Conservation (phyloP, 2,797 vertebrate species). For the Lacerta agilis region DNA sequence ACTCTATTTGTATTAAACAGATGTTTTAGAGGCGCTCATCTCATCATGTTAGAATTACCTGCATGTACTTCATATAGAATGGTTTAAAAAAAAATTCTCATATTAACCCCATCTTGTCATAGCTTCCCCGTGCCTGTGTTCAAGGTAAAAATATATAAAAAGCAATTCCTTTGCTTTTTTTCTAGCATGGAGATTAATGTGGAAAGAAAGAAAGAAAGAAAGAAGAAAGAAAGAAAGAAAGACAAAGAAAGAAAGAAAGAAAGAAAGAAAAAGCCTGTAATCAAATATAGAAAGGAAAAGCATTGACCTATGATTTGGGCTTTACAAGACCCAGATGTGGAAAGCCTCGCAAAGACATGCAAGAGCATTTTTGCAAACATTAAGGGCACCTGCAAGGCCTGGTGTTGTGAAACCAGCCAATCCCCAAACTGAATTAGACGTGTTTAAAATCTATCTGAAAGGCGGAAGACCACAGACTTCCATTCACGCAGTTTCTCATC, state of each 20-base stretch:
- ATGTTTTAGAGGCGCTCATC: not conserved
- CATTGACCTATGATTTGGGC: not conserved
- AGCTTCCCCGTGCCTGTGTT: not conserved
- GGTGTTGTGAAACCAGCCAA: not conserved
- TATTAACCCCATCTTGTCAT: not conserved
- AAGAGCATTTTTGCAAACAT: constrained; percentile 4
- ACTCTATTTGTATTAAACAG: not conserved
- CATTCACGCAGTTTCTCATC: not conserved
- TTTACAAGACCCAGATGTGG: not conserved
- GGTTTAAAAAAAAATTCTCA: not conserved
- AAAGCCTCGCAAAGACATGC: not conserved
- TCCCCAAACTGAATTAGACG: not conserved
- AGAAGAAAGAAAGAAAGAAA: no score
- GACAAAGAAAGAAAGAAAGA: no score
- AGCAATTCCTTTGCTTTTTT: not conserved
- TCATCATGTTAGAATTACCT: not conserved
- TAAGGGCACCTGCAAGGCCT: not conserved
- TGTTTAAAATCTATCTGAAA: not conserved
- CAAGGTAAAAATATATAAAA: not conserved
- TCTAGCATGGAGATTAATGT: not conserved
- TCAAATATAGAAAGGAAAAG: not conserved
- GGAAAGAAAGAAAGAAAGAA: no score
- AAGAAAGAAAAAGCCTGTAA: not conserved
- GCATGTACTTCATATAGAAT: not conserved
- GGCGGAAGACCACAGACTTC: not conserved